Evolutionary conservation across 1,140 invertebrate species (phyloP).

Genomic region (Onthophagus taurus): DNA sequence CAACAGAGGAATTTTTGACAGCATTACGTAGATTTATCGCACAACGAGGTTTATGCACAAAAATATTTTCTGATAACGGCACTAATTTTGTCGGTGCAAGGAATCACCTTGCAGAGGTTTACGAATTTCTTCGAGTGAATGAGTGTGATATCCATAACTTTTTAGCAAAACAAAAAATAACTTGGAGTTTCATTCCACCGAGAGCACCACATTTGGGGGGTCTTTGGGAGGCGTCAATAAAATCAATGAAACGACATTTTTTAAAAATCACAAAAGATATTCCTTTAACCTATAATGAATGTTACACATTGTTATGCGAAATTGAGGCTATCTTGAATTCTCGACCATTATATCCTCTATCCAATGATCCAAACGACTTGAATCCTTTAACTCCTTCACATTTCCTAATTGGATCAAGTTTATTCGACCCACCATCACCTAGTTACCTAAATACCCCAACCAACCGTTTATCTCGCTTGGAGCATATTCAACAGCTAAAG

Average conservation of each 20-base stretch:
- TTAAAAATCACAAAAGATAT: not conserved
- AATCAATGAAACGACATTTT: not conserved
- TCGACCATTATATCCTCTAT: constrained; percentile 1
- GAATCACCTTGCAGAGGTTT: not conserved
- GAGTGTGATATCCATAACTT: not conserved
- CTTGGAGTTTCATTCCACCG: too few species aligned
- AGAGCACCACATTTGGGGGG: not conserved
- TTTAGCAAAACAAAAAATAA: not conserved
- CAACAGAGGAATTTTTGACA: not conserved
- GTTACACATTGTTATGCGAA: not conserved
- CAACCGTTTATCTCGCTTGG: not conserved
- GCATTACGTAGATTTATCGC: not conserved
- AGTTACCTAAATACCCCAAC: not conserved
- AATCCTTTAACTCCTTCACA: constrained; percentile 1
- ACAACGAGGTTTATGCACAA: not conserved
- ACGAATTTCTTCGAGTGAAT: not conserved
- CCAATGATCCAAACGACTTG: constrained; percentile 2
- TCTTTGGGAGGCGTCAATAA: not conserved
- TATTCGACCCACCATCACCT: not conserved
- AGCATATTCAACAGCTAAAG: not conserved
- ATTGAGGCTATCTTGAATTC: constrained; percentile 4
- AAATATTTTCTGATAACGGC: constrained; percentile 1
- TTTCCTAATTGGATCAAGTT: not conserved
- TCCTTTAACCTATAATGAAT: not conserved
- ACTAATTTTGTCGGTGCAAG: not conserved